Evolutionary conservation across 2,797 vertebrate genomes (phyloP).

Genomic region (Tarsius wallacei): DNA sequence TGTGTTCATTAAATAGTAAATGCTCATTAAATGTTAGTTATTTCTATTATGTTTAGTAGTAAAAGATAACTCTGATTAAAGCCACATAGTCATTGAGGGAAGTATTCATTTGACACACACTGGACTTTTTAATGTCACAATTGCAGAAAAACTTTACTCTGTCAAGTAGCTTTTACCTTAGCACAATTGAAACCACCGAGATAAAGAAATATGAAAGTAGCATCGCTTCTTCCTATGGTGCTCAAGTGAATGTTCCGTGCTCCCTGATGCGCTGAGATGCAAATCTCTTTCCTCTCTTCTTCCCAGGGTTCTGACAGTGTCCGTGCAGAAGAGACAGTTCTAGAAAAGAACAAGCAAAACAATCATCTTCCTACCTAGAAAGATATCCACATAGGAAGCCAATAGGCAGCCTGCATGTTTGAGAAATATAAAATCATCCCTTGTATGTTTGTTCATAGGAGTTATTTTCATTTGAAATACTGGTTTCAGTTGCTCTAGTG

Average conservation of each 20-base stretch:
- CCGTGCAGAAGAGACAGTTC: neutral
- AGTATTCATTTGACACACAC: neutral
- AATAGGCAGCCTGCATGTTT: neutral
- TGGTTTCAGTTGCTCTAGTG: conserved; percentile 19
- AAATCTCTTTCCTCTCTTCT: neutral
- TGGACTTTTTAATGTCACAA: conserved; percentile 16
- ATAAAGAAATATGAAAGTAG: conserved; percentile 12
- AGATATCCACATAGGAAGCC: neutral
- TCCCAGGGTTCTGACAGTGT: neutral
- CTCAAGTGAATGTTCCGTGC: neutral
- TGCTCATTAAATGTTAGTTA: conserved; percentile 24
- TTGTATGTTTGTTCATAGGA: conserved; percentile 19
- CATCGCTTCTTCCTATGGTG: neutral
- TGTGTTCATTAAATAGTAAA: neutral
- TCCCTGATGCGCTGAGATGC: neutral
- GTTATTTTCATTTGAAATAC: conserved; percentile 54
- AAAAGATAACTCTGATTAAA: conserved; percentile 53
- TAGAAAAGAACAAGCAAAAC: neutral
- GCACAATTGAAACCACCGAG: neutral
- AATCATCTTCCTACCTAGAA: neutral
- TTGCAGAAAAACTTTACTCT: conserved; percentile 44
- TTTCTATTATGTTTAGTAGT: neutral
- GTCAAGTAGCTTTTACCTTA: conserved; percentile 50
- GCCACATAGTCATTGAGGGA: neutral
- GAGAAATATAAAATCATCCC: conserved; percentile 27